These are phyloP conservation scores for Oscheius sp. DNA, from an alignment of 1,140 invertebrate species.

Conservation along the genomic window DNA sequence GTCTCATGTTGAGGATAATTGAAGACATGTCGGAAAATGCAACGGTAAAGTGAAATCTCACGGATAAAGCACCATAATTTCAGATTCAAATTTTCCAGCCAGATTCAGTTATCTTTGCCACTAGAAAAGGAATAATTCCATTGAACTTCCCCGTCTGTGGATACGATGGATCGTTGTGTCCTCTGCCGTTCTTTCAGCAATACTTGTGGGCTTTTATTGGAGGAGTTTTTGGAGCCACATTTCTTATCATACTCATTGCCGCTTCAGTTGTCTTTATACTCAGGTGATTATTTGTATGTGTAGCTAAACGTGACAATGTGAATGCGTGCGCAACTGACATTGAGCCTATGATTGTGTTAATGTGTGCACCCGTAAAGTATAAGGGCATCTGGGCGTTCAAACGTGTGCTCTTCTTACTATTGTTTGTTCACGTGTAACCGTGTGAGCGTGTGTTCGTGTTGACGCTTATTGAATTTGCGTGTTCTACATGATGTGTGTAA, in stretches of 20 bases:
- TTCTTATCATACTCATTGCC: neutral
- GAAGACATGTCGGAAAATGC: neutral
- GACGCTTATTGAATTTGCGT: too few relatives aligned
- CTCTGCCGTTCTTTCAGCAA: neutral
- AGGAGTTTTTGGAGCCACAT: neutral
- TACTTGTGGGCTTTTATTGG: neutral
- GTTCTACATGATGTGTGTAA: too few relatives aligned
- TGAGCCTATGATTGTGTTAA: too few relatives aligned
- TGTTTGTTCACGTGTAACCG: too few relatives aligned
- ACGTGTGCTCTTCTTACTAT: too few relatives aligned
- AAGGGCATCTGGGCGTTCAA: too few relatives aligned
- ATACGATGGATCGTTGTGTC: conserved; percentile 1
- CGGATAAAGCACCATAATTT: neutral
- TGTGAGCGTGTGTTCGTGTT: too few relatives aligned
- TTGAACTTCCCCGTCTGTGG: conserved; percentile 5
- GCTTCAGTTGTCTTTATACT: neutral
- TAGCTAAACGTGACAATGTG: too few relatives aligned
- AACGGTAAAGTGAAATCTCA: neutral
- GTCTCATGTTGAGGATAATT: neutral
- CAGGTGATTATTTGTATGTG: neutral
- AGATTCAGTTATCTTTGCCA: neutral
- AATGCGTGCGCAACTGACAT: too few relatives aligned
- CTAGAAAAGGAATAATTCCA: neutral
- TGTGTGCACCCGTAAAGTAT: too few relatives aligned
- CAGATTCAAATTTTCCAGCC: neutral